Evolutionary conservation across 1,140 invertebrate genomes (phyloP).

Genomic region (Melipona quadrifasciata): DNA sequence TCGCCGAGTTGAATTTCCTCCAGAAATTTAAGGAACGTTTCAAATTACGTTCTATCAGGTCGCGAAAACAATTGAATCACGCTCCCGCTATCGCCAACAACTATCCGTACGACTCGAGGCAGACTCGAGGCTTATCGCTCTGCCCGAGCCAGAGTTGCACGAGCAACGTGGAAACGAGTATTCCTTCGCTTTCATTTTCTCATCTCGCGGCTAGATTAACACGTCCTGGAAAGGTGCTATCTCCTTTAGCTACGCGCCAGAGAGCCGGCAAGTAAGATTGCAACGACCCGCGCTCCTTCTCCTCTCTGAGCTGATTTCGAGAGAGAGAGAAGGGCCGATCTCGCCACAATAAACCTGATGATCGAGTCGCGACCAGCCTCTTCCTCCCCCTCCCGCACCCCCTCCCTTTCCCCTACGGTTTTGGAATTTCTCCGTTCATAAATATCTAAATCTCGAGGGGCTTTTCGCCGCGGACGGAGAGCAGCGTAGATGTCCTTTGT

Average conservation of each 20-base stretch:
- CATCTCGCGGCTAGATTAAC: background rate
- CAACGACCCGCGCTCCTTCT: slow-evolving; percentile 31
- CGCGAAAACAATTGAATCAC: no score
- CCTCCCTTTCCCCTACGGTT: background rate
- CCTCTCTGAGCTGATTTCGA: slow-evolving; percentile 34
- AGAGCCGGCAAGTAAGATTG: background rate
- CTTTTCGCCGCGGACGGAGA: slow-evolving; percentile 61
- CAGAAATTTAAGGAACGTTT: no score
- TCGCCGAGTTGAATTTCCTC: no score
- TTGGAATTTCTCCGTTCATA: slow-evolving; percentile 62
- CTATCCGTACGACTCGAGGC: background rate
- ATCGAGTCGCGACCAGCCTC: slow-evolving; percentile 53
- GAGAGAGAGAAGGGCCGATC: slow-evolving; percentile 18
- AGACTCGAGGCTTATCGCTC: background rate
- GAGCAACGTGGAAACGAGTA: background rate
- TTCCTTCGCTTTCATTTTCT: slow-evolving; percentile 7
- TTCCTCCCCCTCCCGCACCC: slow-evolving; percentile 3
- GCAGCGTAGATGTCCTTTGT: slow-evolving; percentile 67
- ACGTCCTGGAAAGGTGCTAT: background rate
- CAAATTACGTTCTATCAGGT: no score
- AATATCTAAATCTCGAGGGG: slow-evolving; percentile 80
- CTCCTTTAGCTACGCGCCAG: background rate
- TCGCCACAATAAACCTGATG: slow-evolving; percentile 63
- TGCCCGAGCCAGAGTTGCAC: background rate
- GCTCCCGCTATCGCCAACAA: background rate